Evolutionary conservation across 2,888 invertebrate species (phyloP).

Genomic region (Drosophila kuntzei): DNA sequence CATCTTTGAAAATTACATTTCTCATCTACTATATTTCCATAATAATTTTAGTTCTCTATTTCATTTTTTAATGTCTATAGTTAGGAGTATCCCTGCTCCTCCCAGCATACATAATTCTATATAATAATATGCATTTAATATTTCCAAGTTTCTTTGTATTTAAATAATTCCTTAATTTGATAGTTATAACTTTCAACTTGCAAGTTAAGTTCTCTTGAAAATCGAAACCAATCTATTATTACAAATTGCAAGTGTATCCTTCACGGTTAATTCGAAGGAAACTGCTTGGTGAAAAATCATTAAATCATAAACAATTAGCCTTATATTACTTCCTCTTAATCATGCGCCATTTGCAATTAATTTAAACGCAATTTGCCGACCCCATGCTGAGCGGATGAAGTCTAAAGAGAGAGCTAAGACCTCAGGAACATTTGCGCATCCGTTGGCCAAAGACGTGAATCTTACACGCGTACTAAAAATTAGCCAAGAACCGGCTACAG

Average conservation of each 20-base stretch:
- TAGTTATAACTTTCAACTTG: neutral
- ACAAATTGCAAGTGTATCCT: neutral
- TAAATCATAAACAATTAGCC: slow-evolving; percentile 78
- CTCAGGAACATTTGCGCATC: slow-evolving; percentile 61
- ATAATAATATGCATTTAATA: no score
- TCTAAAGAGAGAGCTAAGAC: slow-evolving; percentile 27
- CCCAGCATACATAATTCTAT: no score
- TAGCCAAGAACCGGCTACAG: slow-evolving; percentile 58
- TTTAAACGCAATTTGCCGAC: slow-evolving; percentile 78
- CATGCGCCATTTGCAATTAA: slow-evolving; percentile 81
- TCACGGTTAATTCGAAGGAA: slow-evolving; percentile 12
- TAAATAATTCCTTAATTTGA: no score
- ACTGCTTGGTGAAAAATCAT: slow-evolving; percentile 50
- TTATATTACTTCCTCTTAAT: slow-evolving; percentile 79
- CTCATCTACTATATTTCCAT: no score
- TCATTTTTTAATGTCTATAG: no score
- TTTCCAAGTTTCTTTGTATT: no score
- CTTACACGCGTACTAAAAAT: slow-evolving; percentile 64
- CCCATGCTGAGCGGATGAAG: slow-evolving; percentile 58
- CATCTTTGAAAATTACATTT: no score
- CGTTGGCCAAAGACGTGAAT: slow-evolving; percentile 59
- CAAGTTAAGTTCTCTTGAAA: neutral
- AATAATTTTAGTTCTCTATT: no score
- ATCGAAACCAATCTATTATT: neutral
- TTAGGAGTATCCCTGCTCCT: no score